Base-by-base conservation (phyloP, 2,797 vertebrate species). In the Percopsis omiscomaycus region DNA sequence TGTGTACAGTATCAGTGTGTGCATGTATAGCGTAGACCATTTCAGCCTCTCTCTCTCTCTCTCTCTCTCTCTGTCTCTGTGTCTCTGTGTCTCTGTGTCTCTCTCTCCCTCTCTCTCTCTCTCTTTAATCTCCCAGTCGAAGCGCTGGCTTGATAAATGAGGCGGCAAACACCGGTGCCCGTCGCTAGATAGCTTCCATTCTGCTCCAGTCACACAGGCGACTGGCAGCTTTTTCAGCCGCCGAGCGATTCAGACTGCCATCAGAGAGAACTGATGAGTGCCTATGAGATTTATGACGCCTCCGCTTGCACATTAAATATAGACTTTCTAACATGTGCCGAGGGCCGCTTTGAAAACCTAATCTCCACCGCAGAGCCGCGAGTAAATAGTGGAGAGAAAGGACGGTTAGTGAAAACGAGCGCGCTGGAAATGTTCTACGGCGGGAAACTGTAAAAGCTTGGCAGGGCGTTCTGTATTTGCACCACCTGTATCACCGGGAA, bases 191-290 rank as follows among this genome's bases (percentile, higher is more conserved):
- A 87, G 85, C 83, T 89, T 79, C 85, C 85, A 84, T 82, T 90
- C 88, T 89, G 87, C 83, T 49, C 74, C 74, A 66, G 69, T 69
- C 69, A 84, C 74, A 83, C 78, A 73, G 79, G 79, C 79, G 81
- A 79, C 84, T 87, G 89, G 86, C 88, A 86, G 84, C 84, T 84
- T 86, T 85, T 87, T 88, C 82, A 85, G 84, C 73, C 71, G n/a
- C 77, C 85, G 86, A 92, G 64, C 85, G 89, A 93, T 92, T 88
- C 82, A 68, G 79, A 78, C 88, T 88, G 89, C 86, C 88, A 86
- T 70, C 47, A 76, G 71, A 82, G 79, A 80, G 84, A 91, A 92
- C 78, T 85, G 90, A 92, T 89, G 89, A 91, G 82, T 56, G 83
- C 81, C 80, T 86, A 74, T 61, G 70, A 89, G 89, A 91, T 89